Base-by-base conservation (phyloP, 1,140 invertebrate species). In the Epicauta chinensis region DNA sequence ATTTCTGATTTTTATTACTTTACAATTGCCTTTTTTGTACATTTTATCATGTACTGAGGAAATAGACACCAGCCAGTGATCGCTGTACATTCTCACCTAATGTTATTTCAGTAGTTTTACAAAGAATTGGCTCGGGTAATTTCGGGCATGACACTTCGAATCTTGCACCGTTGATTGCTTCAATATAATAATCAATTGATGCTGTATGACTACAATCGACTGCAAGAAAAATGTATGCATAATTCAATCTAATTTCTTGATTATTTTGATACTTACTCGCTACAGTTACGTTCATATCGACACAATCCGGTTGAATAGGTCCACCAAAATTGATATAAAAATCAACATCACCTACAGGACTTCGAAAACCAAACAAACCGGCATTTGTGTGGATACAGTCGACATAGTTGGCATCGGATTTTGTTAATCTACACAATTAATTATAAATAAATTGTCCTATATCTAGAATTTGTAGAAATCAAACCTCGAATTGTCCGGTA, bases 331-430 rank as follows among this genome's bases (percentile, higher is more conserved):
- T 92, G 0, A 88, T 86, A 64, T 87, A 93, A 70, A 93, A 93
- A 65, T 94, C 91, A 0, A 84, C 86, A 63, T 93, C 85, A 2
- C 85, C 91, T 60, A 86, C 77, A 0, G 87, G 75, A 16, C 77
- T 71, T 0, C 77, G 77, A 48, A 83, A 84, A 0, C 90, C 89
- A 41, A 91, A 23, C 4, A 81, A 66, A 0, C 87, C 87, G 0
- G 84, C 89, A 66, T 93, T 89, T 0, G 91, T 91, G 64, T 97
- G 93, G 48, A 95, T 87, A 5, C 92, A 82, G 67, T 96, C 93
- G 3, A 97, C 92, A 65, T 93, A 93, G 4, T 75, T 62, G 0
- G 93, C 93, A 67, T 94, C 91, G 0, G 74, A 75, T 0, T 12
- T 34, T 2, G 58, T 58, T 14, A 76, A 59, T 54, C 69, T 46